Evolutionary conservation across 2,113 vertebrate species (phyloP), one percentile per base, ranked within the genome.

Genomic region (Tonatia bakeri): DNA sequence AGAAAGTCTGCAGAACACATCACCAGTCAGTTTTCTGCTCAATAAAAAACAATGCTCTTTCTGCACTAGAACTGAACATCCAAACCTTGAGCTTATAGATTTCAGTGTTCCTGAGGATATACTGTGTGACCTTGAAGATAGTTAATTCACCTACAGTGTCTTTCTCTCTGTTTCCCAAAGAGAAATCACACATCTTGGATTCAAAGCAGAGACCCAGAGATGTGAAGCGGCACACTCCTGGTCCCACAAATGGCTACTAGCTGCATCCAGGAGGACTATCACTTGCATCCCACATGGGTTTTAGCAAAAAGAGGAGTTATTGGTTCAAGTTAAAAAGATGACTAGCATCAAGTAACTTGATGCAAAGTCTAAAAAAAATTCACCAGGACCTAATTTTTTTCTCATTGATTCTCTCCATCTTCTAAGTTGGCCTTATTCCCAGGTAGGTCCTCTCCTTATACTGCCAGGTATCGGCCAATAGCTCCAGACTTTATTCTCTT

Each of bases 1-100:
- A 96, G 82, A 90, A 98, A 96, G 87, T 2, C 72, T 96, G 31
- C 50, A 95, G 28, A 50, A 96, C 79, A 12, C 61, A 86, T 81
- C 72, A 93, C 52, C 75, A 69, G 52, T 88, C 61, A 86, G 12
- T 81, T 43, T 96, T 92, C 79, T 95, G 61, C 85, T 97, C 94
- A 95, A 64, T 36, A 91, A 72, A 47, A 93, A 81, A 93, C 10
- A 94, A 82, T 73, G 52, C 17, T 87, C 56, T 95, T 80, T 92
- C 52, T 82, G 36, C 47, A 77, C 43, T 84, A 94, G 36, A 94
- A 87, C 40, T 54, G 80, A 96, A 76, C 59, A 94, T 61, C 7
- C 24, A 61, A 84, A 91, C 87, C 28, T 91, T 33, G 40, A 65
- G 15, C 40, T 87, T 93, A 67, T 33, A 69, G 33, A 96, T 94